Evolutionary conservation across 2,888 invertebrate genomes (phyloP).

Genomic region (Rutpela maculata): DNA sequence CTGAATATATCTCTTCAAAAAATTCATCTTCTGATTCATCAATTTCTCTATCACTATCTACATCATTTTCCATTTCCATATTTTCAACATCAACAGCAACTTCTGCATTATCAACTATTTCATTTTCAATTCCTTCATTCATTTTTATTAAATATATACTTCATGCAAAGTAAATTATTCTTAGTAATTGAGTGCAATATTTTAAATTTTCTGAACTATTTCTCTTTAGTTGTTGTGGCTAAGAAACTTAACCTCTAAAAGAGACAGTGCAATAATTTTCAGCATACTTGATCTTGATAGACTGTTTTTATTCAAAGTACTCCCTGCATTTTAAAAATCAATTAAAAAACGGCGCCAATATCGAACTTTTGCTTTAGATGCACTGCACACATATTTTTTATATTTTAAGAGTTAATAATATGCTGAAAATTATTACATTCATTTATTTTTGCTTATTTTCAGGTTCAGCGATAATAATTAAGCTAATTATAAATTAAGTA

Average conservation of each 20-base stretch:
- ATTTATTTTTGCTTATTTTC: no score
- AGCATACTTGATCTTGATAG: neutral
- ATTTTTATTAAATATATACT: conserved; percentile 3
- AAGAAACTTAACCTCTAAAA: neutral
- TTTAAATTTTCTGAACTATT: neutral
- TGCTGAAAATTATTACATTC: no score
- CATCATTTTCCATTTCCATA: conserved; percentile 12
- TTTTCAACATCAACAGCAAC: conserved; percentile 1
- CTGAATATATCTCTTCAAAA: conserved; percentile 33
- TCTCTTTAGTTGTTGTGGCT: neutral
- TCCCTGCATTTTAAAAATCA: neutral
- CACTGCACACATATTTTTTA: no score
- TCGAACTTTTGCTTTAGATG: neutral
- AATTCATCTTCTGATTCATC: conserved; percentile 34
- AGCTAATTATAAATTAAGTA: no score
- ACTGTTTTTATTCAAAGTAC: neutral
- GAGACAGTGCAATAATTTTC: neutral
- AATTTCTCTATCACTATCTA: conserved; percentile 12
- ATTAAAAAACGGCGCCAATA: neutral
- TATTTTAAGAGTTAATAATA: no score
- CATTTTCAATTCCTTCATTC: conserved; percentile 22
- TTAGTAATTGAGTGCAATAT: conserved; percentile 1
- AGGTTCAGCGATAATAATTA: no score
- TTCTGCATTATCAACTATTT: conserved; percentile 17
- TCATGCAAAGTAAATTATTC: neutral